These are phyloP conservation scores for Carposina sasakii DNA, from an alignment of 1,140 invertebrate genomes.

Conservation along the genomic window DNA sequence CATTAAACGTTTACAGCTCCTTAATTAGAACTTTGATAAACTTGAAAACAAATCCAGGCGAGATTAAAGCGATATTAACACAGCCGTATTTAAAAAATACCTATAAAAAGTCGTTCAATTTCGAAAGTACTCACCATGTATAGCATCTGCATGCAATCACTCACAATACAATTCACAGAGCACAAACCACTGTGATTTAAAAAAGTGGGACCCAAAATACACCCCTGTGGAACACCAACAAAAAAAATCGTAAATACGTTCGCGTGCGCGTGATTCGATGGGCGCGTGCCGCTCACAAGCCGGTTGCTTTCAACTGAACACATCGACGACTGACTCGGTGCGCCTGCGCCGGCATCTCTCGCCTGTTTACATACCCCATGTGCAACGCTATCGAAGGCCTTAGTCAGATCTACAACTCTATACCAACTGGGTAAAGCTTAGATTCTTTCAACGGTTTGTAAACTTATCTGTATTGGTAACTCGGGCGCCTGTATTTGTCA, in stretches of 20 bases:
- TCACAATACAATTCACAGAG: constrained; percentile 38
- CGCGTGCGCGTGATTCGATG: constrained; percentile 35
- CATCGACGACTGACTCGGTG: constrained; percentile 39
- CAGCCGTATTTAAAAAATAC: constrained; percentile 46
- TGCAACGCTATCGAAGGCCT: constrained; percentile 46
- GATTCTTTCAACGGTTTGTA: not conserved
- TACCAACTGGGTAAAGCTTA: not conserved
- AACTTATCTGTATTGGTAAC: constrained; percentile 66
- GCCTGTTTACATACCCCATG: constrained; percentile 59
- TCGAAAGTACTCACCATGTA: constrained; percentile 60
- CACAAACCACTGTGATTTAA: not conserved
- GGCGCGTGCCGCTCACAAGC: constrained; percentile 51
- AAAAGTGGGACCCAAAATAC: constrained; percentile 25
- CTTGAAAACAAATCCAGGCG: constrained; percentile 39
- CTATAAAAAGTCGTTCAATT: no score
- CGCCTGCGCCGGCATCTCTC: constrained; percentile 50
- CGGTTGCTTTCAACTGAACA: constrained; percentile 44
- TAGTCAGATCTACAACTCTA: constrained; percentile 27
- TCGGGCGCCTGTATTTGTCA: constrained; percentile 65
- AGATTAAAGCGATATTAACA: constrained; percentile 50
- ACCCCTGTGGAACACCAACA: constrained; percentile 45
- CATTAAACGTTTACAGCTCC: constrained; percentile 34
- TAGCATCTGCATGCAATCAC: constrained; percentile 48
- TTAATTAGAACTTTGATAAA: constrained; percentile 63
- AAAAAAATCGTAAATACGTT: constrained; percentile 40